phyloP scores from a whole-genome alignment of 2,888 invertebrate species.

The Trachelus troglodyta region DNA sequence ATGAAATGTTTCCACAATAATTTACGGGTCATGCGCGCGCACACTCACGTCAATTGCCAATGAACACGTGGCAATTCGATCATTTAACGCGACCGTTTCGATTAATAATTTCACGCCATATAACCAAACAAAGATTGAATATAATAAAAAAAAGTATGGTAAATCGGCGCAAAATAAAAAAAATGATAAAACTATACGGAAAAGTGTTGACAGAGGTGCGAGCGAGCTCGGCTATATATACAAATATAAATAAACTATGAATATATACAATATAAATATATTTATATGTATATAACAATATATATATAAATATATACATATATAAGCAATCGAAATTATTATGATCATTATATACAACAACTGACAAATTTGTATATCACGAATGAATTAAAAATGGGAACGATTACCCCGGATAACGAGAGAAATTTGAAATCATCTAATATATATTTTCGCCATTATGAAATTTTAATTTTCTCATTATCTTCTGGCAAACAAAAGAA shows the following conservation, averaged over 20 bases:
- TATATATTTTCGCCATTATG: too few relatives aligned
- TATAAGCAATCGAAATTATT: constrained; percentile 58
- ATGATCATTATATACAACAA: constrained; percentile 59
- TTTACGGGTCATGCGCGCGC: too few relatives aligned
- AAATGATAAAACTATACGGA: constrained; percentile 10
- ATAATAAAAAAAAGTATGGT: too few relatives aligned
- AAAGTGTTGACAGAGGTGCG: constrained; percentile 14
- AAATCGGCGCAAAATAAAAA: constrained; percentile 4
- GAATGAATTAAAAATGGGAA: constrained; percentile 60
- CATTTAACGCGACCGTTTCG: too few relatives aligned
- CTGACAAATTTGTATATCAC: constrained; percentile 62
- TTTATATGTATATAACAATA: constrained; percentile 40
- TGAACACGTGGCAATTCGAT: too few relatives aligned
- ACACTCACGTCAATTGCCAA: too few relatives aligned
- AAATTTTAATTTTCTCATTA: not conserved
- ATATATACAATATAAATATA: constrained; percentile 9
- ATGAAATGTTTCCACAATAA: constrained; percentile 19
- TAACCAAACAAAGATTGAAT: too few relatives aligned
- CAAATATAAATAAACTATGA: not conserved
- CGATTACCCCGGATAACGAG: constrained; percentile 48
- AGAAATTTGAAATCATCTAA: not conserved
- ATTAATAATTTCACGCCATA: too few relatives aligned
- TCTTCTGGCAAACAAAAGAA: too few relatives aligned
- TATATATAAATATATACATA: constrained; percentile 51
- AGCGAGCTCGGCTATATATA: constrained; percentile 4